A percentile compares a stretch with the other conserved stretches of the same genome.
These are phyloP conservation scores for Sebastes hubbsi DNA, from an alignment of 2,797 vertebrate species.

Conservation along the genomic window DNA sequence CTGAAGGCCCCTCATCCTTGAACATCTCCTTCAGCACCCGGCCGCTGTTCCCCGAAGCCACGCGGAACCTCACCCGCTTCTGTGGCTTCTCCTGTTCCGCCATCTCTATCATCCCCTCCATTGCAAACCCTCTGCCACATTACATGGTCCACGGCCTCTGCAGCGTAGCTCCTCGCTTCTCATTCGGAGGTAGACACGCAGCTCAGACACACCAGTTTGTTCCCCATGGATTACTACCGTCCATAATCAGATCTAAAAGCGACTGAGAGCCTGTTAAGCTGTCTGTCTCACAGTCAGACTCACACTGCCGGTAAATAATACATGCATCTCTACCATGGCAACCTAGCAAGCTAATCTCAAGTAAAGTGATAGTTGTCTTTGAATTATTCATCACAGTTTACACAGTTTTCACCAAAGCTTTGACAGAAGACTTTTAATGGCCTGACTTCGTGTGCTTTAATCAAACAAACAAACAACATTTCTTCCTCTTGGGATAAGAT, in stretches of 20 bases:
- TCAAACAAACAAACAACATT: constrained; percentile 40
- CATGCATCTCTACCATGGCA: constrained; percentile 90
- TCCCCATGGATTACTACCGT: constrained; percentile 69
- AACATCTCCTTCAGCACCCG: constrained; percentile 96
- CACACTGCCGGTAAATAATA: constrained; percentile 89
- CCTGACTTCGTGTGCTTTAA: constrained; percentile 38
- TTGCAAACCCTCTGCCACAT: constrained; percentile 68
- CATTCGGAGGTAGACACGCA: constrained; percentile 61
- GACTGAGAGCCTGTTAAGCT: constrained; percentile 81
- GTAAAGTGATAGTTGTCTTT: constrained; percentile 87
- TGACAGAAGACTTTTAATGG: constrained; percentile 67
- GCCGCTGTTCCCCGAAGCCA: constrained; percentile 95
- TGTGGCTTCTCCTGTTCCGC: constrained; percentile 82
- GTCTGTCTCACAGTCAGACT: constrained; percentile 75
- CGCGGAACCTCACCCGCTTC: constrained; percentile 94
- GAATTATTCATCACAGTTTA: constrained; percentile 88
- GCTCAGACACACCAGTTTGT: constrained; percentile 70
- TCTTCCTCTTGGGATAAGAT: neutral
- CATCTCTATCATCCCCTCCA: constrained; percentile 81
- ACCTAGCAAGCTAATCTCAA: constrained; percentile 90
- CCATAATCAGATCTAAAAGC: constrained; percentile 78
- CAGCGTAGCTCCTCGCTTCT: constrained; percentile 42
- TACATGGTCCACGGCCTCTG: constrained; percentile 81
- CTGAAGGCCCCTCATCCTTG: constrained; percentile 85
- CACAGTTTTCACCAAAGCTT: constrained; percentile 75